Evolutionary conservation across 2,113 vertebrate genomes (phyloP).

Genomic region (Phylloscopus trochiloides): DNA sequence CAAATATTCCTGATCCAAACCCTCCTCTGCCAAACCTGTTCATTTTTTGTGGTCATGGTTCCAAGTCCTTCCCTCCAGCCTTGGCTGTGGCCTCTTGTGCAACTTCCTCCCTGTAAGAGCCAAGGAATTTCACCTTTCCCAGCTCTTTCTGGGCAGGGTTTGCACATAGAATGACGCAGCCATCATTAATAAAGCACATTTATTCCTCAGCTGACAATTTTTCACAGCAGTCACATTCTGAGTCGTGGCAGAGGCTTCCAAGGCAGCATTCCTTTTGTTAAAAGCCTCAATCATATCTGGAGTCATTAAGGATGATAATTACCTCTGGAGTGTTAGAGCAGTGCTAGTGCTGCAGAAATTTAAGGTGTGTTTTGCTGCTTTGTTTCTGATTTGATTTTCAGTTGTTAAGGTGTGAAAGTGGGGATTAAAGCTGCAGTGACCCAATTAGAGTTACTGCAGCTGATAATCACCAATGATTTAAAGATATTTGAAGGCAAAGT

Average conservation of each 20-base stretch:
- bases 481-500: neutral
- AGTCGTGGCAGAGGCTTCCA: conserved; percentile 55
- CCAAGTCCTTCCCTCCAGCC: neutral
- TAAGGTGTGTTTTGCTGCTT: conserved; percentile 36
- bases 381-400: conserved; percentile 18
- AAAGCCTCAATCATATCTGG: conserved; percentile 62
- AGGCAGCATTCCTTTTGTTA: conserved; percentile 67
- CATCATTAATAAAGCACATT: conserved; percentile 54
- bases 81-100: neutral
- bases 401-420: neutral
- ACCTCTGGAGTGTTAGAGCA: conserved; percentile 32
- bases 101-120: neutral
- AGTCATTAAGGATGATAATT: conserved; percentile 69
- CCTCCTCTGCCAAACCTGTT: neutral
- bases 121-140: conserved; percentile 19
- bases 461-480: neutral
- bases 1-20: neutral
- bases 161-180: conserved; percentile 32
- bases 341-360: conserved; percentile 24
- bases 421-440: neutral
- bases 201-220: conserved; percentile 63
- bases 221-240: conserved; percentile 55
- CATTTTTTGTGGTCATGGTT: neutral
- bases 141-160: conserved; percentile 39
- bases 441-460: neutral